Conservation (phyloP, 2,113 vertebrate species). For the Oreochromis niloticus region DNA sequence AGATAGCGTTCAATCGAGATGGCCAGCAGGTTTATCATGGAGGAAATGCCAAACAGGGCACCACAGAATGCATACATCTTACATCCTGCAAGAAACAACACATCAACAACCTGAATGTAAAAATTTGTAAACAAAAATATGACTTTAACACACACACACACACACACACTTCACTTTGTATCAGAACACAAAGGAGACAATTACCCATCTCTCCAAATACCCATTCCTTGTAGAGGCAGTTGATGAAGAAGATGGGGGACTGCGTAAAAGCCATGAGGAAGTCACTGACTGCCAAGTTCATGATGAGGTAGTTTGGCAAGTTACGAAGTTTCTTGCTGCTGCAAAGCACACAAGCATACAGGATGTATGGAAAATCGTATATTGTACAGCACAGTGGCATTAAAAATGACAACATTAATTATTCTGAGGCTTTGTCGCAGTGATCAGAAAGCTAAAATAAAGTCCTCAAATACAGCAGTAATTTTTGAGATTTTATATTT, state of each 20-base stretch:
- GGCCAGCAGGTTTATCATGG: constrained; percentile 90
- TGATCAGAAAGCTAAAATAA: background rate
- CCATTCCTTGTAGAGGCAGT: constrained; percentile 86
- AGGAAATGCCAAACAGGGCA: constrained; percentile 88
- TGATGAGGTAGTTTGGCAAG: constrained; percentile 84
- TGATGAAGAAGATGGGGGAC: constrained; percentile 87
- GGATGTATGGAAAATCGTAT: background rate
- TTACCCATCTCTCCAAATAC: constrained; percentile 88
- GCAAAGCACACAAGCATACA: background rate
- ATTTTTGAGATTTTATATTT: background rate
- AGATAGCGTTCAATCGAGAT: constrained; percentile 91
- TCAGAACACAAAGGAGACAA: background rate
- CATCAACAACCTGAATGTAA: background rate
- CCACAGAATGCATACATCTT: constrained; percentile 93
- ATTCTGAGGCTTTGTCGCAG: background rate
- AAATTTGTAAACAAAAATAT: background rate
- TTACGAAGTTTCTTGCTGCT: constrained; percentile 86
- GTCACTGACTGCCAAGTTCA: constrained; percentile 87
- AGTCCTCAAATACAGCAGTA: background rate
- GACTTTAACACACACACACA: background rate
- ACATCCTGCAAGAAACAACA: constrained; percentile 72
- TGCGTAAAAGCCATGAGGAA: constrained; percentile 93
- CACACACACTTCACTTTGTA: background rate
- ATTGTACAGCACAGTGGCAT: background rate
- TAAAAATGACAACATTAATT: background rate